Conservation (phyloP, 1,140 invertebrate species). For the Augochlora pura region DNA sequence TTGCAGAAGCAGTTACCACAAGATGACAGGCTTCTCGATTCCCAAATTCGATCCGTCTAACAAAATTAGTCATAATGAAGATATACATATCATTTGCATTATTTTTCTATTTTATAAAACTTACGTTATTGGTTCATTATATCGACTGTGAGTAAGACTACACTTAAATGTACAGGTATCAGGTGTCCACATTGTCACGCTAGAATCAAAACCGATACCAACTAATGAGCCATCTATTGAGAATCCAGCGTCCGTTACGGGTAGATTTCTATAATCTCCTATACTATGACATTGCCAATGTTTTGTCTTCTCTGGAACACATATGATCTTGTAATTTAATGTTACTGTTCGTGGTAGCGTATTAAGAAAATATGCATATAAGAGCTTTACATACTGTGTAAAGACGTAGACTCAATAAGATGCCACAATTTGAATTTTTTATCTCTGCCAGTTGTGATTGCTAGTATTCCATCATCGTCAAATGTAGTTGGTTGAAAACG, state of each 20-base stretch:
- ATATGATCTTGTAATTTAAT: conserved; percentile 47
- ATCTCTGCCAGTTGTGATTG: conserved; percentile 86
- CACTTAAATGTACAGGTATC: conserved; percentile 81
- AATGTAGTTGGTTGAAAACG: conserved; percentile 82
- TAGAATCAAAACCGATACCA: conserved; percentile 86
- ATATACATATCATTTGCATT: background rate
- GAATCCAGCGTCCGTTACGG: conserved; percentile 83
- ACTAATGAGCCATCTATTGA: conserved; percentile 89
- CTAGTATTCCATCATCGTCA: conserved; percentile 77
- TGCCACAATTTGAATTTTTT: conserved; percentile 88
- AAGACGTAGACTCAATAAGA: conserved; percentile 80
- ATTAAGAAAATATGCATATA: conserved; percentile 34
- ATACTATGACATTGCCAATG: conserved; percentile 86
- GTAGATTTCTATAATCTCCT: conserved; percentile 83
- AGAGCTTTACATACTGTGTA: conserved; percentile 78
- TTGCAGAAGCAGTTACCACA: conserved; percentile 81
- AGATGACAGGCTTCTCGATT: conserved; percentile 84
- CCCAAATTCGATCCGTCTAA: conserved; percentile 85
- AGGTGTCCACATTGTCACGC: conserved; percentile 86
- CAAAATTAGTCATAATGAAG: conserved; percentile 21
- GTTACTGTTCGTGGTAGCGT: conserved; percentile 12
- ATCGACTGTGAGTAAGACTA: conserved; percentile 71
- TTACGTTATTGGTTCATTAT: conserved; percentile 73
- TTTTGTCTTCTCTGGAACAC: conserved; percentile 75
- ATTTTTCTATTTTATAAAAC: conserved; percentile 17